phyloP scores from a whole-genome alignment of 2,888 invertebrate genomes.

The Pseudoips prasinana region DNA sequence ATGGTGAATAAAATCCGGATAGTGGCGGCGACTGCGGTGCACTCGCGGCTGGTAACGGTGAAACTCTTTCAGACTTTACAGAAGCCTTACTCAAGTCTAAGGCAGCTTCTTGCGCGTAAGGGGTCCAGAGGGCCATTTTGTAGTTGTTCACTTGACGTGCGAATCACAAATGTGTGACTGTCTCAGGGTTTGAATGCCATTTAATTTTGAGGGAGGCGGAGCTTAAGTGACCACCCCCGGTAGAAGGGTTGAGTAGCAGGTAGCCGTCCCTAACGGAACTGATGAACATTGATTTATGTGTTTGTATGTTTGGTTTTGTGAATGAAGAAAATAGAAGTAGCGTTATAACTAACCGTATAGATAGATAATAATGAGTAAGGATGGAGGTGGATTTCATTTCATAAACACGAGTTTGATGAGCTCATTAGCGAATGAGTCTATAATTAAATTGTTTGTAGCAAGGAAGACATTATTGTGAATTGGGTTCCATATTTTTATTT shows the following conservation, averaged over 20 bases:
- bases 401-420: too few relatives aligned
- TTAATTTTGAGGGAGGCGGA: slow-evolving; percentile 37
- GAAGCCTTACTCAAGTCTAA: slow-evolving; percentile 53
- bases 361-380: too few relatives aligned
- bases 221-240: slow-evolving; percentile 35
- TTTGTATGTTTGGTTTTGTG: slow-evolving; percentile 5
- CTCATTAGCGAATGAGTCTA: too few relatives aligned
- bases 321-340: slow-evolving; percentile 8
- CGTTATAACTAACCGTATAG: slow-evolving; percentile 2
- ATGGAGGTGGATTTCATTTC: too few relatives aligned
- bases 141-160: slow-evolving; percentile 28
- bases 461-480: too few relatives aligned
- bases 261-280: slow-evolving; percentile 21
- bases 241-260: slow-evolving; percentile 26
- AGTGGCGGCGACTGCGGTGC: slow-evolving; percentile 20
- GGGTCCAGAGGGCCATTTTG: slow-evolving; percentile 66
- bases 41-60: slow-evolving; percentile 30
- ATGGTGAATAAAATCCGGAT: slow-evolving; percentile 24
- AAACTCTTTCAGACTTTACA: slow-evolving; percentile 39
- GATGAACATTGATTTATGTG: slow-evolving; percentile 9
- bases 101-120: slow-evolving; percentile 60
- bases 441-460: too few relatives aligned
- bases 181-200: slow-evolving; percentile 22
- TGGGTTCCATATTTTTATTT: too few relatives aligned
- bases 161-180: slow-evolving; percentile 29